phyloP scores from a whole-genome alignment of 2,113 vertebrate genomes.

The Daphoenositta chrysoptera region DNA sequence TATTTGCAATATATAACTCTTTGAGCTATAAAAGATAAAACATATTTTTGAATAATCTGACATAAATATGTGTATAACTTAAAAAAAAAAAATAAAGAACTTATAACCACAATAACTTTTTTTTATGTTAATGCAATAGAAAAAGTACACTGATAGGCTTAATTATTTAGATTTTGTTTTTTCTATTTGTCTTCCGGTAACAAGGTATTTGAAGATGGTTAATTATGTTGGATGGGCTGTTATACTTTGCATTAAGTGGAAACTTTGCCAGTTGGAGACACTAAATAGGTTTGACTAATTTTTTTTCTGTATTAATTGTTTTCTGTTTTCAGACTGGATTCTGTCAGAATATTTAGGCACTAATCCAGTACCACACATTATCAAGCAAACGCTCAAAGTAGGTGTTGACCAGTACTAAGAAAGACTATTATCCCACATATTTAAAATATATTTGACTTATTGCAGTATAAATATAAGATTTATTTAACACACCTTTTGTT shows the following conservation, averaged over 20 bases:
- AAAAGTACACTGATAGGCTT: background rate
- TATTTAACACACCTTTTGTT: background rate
- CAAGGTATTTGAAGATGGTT: background rate
- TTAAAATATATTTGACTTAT: background rate
- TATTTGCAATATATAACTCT: background rate
- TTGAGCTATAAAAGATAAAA: background rate
- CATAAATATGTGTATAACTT: background rate
- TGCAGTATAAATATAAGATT: background rate
- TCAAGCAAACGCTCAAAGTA: background rate
- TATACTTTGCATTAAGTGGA: background rate
- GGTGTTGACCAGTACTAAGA: background rate
- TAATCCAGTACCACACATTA: background rate
- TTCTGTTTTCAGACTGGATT: background rate
- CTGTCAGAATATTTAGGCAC: background rate
- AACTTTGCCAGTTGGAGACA: background rate
- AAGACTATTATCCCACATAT: background rate
- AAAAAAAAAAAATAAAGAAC: rapidly evolving
- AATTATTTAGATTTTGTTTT: background rate
- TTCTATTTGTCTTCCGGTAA: background rate
- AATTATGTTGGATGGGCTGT: background rate
- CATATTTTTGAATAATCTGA: background rate
- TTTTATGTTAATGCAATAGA: background rate
- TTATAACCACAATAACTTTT: background rate
- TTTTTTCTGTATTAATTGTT: background rate
- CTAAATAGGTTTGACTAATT: background rate